Base-by-base conservation (phyloP, 2,113 vertebrate genomes). In the Nesogale talazaci region DNA sequence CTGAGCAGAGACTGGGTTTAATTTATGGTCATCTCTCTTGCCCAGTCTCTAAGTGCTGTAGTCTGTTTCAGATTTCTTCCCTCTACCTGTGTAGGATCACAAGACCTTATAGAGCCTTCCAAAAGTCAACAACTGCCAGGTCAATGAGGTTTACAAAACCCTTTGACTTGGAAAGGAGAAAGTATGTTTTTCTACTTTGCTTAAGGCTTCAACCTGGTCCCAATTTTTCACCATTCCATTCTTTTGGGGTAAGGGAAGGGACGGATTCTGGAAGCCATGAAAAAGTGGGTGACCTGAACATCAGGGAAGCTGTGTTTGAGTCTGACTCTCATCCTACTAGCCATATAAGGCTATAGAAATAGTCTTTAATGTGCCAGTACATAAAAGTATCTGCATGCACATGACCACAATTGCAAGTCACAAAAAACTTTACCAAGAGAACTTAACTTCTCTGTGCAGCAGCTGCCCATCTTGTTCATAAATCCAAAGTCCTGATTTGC, bases 1-100 rank as follows among this genome's bases (percentile, higher is more conserved):
- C 59, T 61, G 25, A 91, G 57, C 72, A 92, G 74, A 86, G 70
- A 92, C 74, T 96, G 93, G 22, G 22, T 93, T 95, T 94, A 93
- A 94, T 96, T 95, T 94, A 92, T 83, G 56, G 94, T 36, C 8
- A 6, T 70, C 69, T 65, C 59, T 86, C n/a, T 57, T 88, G 72
- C 69, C 86, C 80, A 77, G 38, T 42, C 14, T 25, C 72, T 57
- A 84, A 78, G 16, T 84, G 42, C 40, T 42, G 34, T 84, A 7
- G 25, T 87, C 11, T 4, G 15, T 63, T 92, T n/a, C 92, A 95
- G 81, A 34, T 91, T 56, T 56, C 19, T 76, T 63, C 6, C 69
- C 85, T 79, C 84, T 83, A 65, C 22, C n/a, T 46, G 36, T n/a
- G 81, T 78, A 79, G 70, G 83, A 6, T 81, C 52, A 75, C 16